A percentile compares a stretch with the other conserved stretches of the same genome.
These are phyloP conservation scores for Siniperca chuatsi DNA, from an alignment of 2,113 vertebrate genomes.

Conservation along the genomic window DNA sequence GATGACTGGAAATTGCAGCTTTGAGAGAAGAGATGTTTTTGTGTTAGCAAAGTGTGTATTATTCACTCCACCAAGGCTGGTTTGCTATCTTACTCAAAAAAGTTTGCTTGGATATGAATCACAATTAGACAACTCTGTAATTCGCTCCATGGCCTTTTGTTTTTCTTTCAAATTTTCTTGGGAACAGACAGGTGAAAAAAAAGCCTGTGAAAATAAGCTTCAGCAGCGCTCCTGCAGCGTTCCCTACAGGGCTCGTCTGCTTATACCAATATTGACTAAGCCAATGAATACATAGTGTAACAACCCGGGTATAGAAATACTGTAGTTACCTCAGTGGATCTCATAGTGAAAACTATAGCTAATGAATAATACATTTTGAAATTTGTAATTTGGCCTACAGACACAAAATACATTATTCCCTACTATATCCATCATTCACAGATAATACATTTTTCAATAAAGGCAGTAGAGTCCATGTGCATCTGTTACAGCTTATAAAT, in stretches of 20 bases:
- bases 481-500: constrained; percentile 25
- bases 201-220: constrained; percentile 2
- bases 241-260: constrained; percentile 28
- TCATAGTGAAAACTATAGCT: background rate
- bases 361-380: background rate
- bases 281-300: background rate
- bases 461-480: background rate
- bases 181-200: background rate
- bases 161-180: constrained; percentile 3
- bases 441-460: background rate
- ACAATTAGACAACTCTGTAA: background rate
- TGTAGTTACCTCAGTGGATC: background rate
- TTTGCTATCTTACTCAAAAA: constrained; percentile 9
- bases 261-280: constrained; percentile 50
- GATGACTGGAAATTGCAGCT: constrained; percentile 5
- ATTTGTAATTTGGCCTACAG: background rate
- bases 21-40: constrained; percentile 17
- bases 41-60: background rate
- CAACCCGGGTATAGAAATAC: background rate
- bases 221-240: background rate
- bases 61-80: background rate
- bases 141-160: background rate
- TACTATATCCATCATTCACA: background rate
- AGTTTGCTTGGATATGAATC: background rate
- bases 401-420: background rate